A percentile compares a stretch with the other conserved stretches of the same genome.
Evolutionary conservation across 2,888 invertebrate species (phyloP).

Genomic region (Trissolcus japonicus): DNA sequence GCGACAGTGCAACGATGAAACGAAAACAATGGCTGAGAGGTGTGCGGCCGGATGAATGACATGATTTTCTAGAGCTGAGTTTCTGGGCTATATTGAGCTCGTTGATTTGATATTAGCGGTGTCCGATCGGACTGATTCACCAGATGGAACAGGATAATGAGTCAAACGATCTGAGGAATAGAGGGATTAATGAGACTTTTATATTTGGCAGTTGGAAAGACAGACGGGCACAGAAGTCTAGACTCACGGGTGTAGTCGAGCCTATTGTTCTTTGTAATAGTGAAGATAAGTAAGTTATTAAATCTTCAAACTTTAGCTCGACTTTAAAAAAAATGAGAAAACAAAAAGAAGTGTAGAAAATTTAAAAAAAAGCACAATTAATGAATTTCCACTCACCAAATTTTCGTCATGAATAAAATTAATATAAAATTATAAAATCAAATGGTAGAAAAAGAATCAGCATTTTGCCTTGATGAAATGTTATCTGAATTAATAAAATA

Average conservation of each 20-base stretch:
- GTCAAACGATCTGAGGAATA: slow-evolving; percentile 20
- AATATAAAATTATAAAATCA: too few species aligned
- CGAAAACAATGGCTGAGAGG: background rate
- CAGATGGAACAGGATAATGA: slow-evolving; percentile 29
- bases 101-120: slow-evolving; percentile 10
- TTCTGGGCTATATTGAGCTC: background rate
- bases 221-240: slow-evolving; percentile 27
- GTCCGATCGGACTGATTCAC: slow-evolving; percentile 1
- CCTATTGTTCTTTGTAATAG: slow-evolving; percentile 14
- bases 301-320: background rate
- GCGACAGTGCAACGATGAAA: slow-evolving; percentile 10
- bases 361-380: too few species aligned
- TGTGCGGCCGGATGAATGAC: slow-evolving; percentile 15
- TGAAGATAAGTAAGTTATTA: slow-evolving; percentile 20
- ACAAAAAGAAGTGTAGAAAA: too few species aligned
- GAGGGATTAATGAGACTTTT: slow-evolving; percentile 54
- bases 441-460: too few species aligned
- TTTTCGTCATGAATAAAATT: too few species aligned
- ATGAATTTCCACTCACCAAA: too few species aligned
- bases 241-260: slow-evolving; percentile 22
- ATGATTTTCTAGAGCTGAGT: slow-evolving; percentile 15
- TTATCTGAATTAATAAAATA: too few species aligned
- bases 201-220: slow-evolving; percentile 62
- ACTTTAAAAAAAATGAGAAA: background rate
- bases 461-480: too few species aligned